Percentiles rank a stretch among this genome's conserved stretches.
Conservation (phyloP, 2,797 vertebrate species). For the Cuculus canorus region DNA sequence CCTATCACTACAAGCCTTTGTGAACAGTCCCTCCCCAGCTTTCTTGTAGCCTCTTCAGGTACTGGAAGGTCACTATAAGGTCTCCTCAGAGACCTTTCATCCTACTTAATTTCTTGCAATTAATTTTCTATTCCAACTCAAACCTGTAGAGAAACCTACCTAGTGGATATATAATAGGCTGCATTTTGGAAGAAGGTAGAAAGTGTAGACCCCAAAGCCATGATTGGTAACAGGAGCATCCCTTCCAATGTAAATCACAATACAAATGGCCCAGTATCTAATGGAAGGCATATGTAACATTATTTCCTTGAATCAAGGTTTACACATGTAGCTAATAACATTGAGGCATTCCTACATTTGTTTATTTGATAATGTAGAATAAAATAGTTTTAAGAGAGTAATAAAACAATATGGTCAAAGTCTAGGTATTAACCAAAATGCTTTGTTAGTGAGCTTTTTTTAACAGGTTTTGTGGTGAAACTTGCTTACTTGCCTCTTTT, state of each 20-base stretch:
- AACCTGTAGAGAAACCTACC: not conserved
- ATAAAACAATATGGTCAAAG: not conserved
- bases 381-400: not conserved
- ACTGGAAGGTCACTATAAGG: no score
- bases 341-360: rapidly evolving
- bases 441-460: not conserved
- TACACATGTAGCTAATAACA: not conserved
- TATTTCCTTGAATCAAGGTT: not conserved
- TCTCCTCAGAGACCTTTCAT: not conserved
- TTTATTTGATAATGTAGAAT: not conserved
- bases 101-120: rapidly evolving
- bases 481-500: not conserved
- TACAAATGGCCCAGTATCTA: not conserved
- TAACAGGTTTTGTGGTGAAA: not conserved
- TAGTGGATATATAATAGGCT: not conserved
- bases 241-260: not conserved
- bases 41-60: no score
- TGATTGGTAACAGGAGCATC: not conserved
- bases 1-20: no score
- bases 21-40: no score
- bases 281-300: not conserved
- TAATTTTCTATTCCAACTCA: not conserved
- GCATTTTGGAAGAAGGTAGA: not conserved
- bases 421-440: not conserved
- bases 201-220: not conserved